Evolutionary conservation across 1,140 invertebrate species (phyloP).

Genomic region (Trissolcus basalis): DNA sequence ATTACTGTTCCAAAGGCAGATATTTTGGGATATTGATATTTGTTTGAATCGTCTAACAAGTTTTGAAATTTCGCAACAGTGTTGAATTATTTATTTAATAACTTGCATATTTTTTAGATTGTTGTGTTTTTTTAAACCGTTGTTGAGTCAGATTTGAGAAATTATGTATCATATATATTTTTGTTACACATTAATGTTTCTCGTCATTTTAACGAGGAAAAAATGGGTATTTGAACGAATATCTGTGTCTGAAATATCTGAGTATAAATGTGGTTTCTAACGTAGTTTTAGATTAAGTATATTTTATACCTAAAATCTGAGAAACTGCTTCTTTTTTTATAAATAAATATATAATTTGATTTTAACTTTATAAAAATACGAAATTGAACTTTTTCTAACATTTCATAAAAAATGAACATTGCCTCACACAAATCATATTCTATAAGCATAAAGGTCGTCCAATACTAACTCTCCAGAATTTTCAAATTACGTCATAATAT

Average conservation of each 20-base stretch:
- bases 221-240: conserved; percentile 6
- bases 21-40: conserved; percentile 20
- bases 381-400: too few species aligned
- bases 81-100: not conserved
- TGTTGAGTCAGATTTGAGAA: not conserved
- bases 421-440: too few species aligned
- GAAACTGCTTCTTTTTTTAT: not conserved
- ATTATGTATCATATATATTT: conserved; percentile 12
- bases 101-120: not conserved
- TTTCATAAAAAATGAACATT: too few species aligned
- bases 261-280: conserved; percentile 37
- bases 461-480: too few species aligned
- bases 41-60: conserved; percentile 13
- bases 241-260: conserved; percentile 22
- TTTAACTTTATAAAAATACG: too few species aligned
- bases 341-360: too few species aligned
- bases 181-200: not conserved
- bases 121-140: not conserved
- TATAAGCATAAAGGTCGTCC: too few species aligned
- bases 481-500: too few species aligned
- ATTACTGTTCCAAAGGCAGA: conserved; percentile 43
- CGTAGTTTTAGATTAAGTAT: conserved; percentile 26
- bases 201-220: not conserved
- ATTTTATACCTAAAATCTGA: conserved; percentile 12
- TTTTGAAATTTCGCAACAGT: not conserved